Evolutionary conservation across 2,888 invertebrate species (phyloP), one percentile per base, ranked within the genome.

Genomic region (Oscheius sp.): DNA sequence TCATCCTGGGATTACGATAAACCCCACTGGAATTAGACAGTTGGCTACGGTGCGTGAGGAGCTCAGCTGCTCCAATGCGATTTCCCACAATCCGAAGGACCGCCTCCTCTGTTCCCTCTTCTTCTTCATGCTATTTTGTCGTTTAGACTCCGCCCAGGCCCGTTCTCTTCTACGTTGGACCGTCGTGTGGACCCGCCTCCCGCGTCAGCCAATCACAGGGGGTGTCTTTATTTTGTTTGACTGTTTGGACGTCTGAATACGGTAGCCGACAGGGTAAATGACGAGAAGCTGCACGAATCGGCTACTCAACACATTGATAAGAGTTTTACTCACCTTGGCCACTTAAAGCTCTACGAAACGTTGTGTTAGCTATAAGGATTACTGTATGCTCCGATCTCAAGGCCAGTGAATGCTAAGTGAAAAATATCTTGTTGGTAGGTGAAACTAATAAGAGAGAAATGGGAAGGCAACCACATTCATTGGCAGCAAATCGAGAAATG

Each of bases 1-100:
- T 62, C 61, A 67, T 67, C 67, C 67, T 26, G 20, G 47, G 67
- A 67, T 67, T 67, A 67, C 61, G 61, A 62, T 67, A 67, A 67
- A 62, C 50, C 67, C 62, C 59, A 67, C 61, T 62, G 54, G 67
- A 67, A 67, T 67, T 67, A 67, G 62, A 67, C 67, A 33, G 61
- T 67, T 41, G 61, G 54, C 61, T 67, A 67, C 67, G 67, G 67
- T 59, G 67, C 67, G 59, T 30, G 59, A 45, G 61, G 45, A 54
- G 67, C 67, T 67, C 61, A 67, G 61, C 67, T 61, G 54, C 67
- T 51, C 62, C 61, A 67, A 67, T 67, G 67, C 67, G 67, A 67
- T 67, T 67, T 67, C 45, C 57, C 47, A 67, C 67, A 67, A 67
- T 59, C 57, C 67, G 26, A 41, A 30, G 67, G 47, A 41, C 57